phyloP scores from a whole-genome alignment of 2,888 invertebrate species.

The Athalia cordata region DNA sequence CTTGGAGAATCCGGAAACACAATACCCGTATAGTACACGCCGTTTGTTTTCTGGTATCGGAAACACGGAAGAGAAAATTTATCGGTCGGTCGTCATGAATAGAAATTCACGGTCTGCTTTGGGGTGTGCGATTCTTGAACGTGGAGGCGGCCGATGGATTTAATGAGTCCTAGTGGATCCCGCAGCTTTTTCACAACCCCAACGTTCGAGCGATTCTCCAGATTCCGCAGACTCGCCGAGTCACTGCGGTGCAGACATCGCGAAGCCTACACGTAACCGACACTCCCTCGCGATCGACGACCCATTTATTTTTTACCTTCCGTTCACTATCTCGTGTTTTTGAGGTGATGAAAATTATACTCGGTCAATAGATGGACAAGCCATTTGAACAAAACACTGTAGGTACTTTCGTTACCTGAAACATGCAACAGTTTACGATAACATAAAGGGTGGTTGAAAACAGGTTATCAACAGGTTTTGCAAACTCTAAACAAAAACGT shows the following conservation, averaged over 20 bases:
- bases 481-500: no score
- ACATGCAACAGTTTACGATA: no score
- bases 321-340: no score
- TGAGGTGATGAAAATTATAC: no score
- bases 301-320: no score
- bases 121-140: neutral
- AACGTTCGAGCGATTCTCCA: neutral
- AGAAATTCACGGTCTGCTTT: slow-evolving; percentile 26
- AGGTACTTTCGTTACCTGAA: no score
- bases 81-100: slow-evolving; percentile 11
- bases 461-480: no score
- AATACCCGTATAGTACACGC: slow-evolving; percentile 23
- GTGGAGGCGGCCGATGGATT: neutral
- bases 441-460: no score
- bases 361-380: no score
- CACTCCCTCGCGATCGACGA: no score
- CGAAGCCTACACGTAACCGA: no score
- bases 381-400: no score
- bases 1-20: slow-evolving; percentile 28
- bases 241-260: neutral
- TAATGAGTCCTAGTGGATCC: slow-evolving; percentile 25
- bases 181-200: neutral
- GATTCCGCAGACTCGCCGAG: neutral
- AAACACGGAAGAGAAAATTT: slow-evolving; percentile 22
- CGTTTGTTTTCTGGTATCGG: slow-evolving; percentile 37